Evolutionary conservation across 1,140 invertebrate species (phyloP), one percentile per base, ranked within the genome.

Genomic region (Diprion similis): DNA sequence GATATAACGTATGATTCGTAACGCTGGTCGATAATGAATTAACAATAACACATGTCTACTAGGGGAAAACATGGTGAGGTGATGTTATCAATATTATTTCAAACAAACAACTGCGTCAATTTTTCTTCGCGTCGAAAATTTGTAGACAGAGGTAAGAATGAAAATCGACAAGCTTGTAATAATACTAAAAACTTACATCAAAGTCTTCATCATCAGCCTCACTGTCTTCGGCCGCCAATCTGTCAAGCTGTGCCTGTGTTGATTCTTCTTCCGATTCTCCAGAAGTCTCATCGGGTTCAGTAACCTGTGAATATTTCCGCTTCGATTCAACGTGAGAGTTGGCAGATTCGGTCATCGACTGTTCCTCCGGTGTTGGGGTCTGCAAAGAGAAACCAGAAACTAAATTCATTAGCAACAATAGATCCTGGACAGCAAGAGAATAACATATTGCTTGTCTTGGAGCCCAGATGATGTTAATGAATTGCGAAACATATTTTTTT

Each of bases 141-240:
- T 37, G 24, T 6, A 6, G 2, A 37, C 24, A 37, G 24, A 37
- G 24, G 24, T 37, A 37, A 37, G 24, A 37, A 37, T 37, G 24
- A 37, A 37, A 37, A 37, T 37, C 24, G 24, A 37, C 24, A 37
- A 6, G 24, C 6, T 37, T 37, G 6, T 37, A 37, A 68, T 18
- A 66, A 48, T 64, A 75, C 70, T 66, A 18, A 59, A 19, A 67
- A 77, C 82, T 82, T 67, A 85, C 84, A 73, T 75, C 51, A 46
- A 79, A 86, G 72, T 81, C 77, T 15, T 78, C 48, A 71, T 85
- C 84, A 15, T 81, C 71, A 6, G 71, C 51, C n/a, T 59, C 59
- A 64, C 79, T 83, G 8, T 76, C 65, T 0, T 77, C 72, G 68
- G 71, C 17, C 0, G 75, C 81, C 0, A 83, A 59, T 74, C 76